Conservation (phyloP, 1,140 invertebrate species). For the Ylistrum balloti region DNA sequence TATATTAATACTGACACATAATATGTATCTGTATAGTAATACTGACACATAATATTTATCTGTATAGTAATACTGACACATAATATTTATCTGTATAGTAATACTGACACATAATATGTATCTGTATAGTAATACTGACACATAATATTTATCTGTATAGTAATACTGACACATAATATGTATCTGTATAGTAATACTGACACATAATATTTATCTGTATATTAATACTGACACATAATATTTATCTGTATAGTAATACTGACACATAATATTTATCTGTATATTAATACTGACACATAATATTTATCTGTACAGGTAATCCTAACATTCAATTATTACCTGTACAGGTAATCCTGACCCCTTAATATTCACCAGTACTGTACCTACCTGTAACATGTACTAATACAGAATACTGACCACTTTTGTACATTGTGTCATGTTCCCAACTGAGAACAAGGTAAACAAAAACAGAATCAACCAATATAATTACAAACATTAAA, state of each 20-base stretch:
- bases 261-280: background rate
- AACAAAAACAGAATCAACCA: too few species aligned
- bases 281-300: background rate
- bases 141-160: too few species aligned
- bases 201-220: background rate
- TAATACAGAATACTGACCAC: conserved; percentile 13
- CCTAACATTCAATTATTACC: background rate
- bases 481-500: too few species aligned
- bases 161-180: background rate
- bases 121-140: too few species aligned
- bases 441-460: too few species aligned
- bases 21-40: too few species aligned
- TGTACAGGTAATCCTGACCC: conserved; percentile 13
- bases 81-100: too few species aligned
- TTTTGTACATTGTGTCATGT: too few species aligned
- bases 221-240: background rate
- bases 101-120: too few species aligned
- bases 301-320: conserved; percentile 28
- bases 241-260: background rate
- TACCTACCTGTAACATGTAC: background rate
- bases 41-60: too few species aligned
- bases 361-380: background rate
- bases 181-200: background rate
- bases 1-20: too few species aligned
- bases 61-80: too few species aligned